These are phyloP conservation scores for Muschampia plurimacula DNA, from an alignment of 2,888 invertebrate genomes.

Conservation along the genomic window DNA sequence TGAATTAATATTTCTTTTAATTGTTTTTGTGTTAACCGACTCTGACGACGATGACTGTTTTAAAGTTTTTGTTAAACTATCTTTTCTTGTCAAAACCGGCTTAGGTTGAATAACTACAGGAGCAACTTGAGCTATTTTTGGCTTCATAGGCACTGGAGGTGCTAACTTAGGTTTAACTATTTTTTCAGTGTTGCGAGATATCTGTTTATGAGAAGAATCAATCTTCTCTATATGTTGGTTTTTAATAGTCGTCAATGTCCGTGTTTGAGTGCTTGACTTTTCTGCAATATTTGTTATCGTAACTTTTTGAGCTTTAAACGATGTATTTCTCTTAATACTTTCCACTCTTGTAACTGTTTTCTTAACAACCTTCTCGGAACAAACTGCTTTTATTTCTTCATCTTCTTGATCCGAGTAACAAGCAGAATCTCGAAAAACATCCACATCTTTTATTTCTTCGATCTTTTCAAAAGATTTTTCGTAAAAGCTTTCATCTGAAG, in stretches of 20 bases:
- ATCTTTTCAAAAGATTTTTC: slow-evolving; percentile 91
- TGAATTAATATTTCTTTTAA: slow-evolving; percentile 62
- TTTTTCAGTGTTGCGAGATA: slow-evolving; percentile 47
- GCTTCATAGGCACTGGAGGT: slow-evolving; percentile 89
- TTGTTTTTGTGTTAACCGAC: slow-evolving; percentile 63
- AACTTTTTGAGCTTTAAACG: slow-evolving; percentile 63
- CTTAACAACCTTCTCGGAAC: slow-evolving; percentile 51
- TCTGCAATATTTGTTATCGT: slow-evolving; percentile 58
- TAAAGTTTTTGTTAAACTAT: slow-evolving; percentile 52
- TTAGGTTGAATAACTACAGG: slow-evolving; percentile 54
- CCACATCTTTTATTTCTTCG: slow-evolving; percentile 89
- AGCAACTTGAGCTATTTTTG: slow-evolving; percentile 70
- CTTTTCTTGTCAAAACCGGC: slow-evolving; percentile 50
- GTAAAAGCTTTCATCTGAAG: slow-evolving; percentile 89
- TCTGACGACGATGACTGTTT: slow-evolving; percentile 64
- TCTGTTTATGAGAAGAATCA: slow-evolving; percentile 47
- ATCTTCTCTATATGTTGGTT: slow-evolving; percentile 51
- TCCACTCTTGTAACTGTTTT: slow-evolving; percentile 65
- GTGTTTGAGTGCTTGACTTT: slow-evolving; percentile 57
- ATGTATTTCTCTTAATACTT: slow-evolving; percentile 64
- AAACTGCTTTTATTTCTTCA: slow-evolving; percentile 61
- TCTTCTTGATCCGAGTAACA: slow-evolving; percentile 93
- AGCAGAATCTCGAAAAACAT: slow-evolving; percentile 92
- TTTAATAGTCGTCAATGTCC: slow-evolving; percentile 56
- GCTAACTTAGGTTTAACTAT: slow-evolving; percentile 82